Evolutionary conservation across 2,888 invertebrate species (phyloP).

Genomic region (Tetropium fuscum): DNA sequence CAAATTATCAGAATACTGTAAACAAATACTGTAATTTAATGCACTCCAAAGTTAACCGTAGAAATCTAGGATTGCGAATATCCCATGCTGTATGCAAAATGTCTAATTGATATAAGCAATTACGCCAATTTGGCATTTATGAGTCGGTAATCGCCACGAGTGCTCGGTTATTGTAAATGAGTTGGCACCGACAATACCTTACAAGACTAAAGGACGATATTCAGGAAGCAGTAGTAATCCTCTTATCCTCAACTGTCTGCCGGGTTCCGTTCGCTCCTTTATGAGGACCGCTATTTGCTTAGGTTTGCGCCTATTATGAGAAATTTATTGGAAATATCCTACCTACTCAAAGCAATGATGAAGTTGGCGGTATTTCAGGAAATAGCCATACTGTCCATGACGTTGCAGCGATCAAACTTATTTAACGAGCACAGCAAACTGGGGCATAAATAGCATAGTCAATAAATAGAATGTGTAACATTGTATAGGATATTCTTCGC

Average conservation of each 20-base stretch:
- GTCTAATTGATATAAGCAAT: conserved; percentile 17
- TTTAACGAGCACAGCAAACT: too few species aligned
- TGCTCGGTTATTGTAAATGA: conserved; percentile 36
- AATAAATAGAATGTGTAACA: too few species aligned
- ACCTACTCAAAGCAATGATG: conserved; percentile 14
- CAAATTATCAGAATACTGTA: too few species aligned
- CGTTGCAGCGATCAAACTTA: too few species aligned
- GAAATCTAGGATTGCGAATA: not conserved
- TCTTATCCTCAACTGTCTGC: conserved; percentile 34
- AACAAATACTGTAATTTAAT: not conserved
- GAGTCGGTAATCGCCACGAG: conserved; percentile 29
- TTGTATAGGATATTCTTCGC: too few species aligned
- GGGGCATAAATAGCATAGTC: too few species aligned
- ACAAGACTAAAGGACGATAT: conserved; percentile 35
- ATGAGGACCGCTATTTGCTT: conserved; percentile 14
- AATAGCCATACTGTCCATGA: too few species aligned
- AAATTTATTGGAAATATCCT: conserved; percentile 29
- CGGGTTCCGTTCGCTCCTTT: conserved; percentile 12
- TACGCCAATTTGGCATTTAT: conserved; percentile 11
- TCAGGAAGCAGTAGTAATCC: conserved; percentile 37
- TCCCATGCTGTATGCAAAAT: not conserved
- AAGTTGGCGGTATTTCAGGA: too few species aligned
- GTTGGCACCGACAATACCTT: conserved; percentile 41
- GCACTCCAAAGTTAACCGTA: not conserved
- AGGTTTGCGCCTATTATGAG: conserved; percentile 18